A percentile compares a stretch with the other conserved stretches of the same genome.
Conservation (phyloP, 2,888 invertebrate genomes). For the Spodoptera picta region DNA sequence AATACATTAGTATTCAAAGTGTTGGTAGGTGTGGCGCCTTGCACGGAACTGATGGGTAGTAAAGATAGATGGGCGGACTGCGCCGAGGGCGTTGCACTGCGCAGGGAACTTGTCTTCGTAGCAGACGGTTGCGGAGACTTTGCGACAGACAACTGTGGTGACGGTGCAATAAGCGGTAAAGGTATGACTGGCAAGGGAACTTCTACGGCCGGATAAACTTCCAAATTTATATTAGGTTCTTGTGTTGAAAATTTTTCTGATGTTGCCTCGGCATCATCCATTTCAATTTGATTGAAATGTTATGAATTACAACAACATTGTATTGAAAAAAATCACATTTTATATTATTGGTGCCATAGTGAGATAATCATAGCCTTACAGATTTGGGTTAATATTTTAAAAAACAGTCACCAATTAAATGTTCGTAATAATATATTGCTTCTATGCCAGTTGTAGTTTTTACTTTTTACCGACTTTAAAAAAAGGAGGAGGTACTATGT, state of each 20-base stretch:
- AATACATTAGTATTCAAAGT: too few species aligned
- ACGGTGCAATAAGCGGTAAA: neutral
- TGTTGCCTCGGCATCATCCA: constrained; percentile 47
- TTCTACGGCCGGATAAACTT: constrained; percentile 9
- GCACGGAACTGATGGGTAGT: constrained; percentile 2
- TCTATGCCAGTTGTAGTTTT: constrained; percentile 3
- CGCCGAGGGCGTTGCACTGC: constrained; percentile 6
- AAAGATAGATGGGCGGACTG: constrained; percentile 11
- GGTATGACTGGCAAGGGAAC: constrained; percentile 2
- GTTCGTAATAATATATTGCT: constrained; percentile 1
- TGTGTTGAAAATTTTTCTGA: constrained; percentile 34
- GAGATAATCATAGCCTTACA: constrained; percentile 68
- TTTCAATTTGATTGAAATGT: constrained; percentile 33
- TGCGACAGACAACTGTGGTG: neutral
- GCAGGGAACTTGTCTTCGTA: constrained; percentile 15
- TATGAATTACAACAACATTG: constrained; percentile 31
- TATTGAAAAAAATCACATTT: constrained; percentile 62
- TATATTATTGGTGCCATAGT: constrained; percentile 40
- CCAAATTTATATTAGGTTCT: constrained; percentile 41
- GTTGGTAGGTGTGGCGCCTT: neutral
- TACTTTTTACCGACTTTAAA: too few species aligned
- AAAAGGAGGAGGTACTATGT: too few species aligned
- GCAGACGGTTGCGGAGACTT: constrained; percentile 1
- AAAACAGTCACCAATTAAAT: constrained; percentile 17
- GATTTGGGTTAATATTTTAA: constrained; percentile 61